Evolutionary conservation across 1,140 invertebrate genomes (phyloP), one percentile per base, ranked within the genome.

Genomic region (Calephelis nemesis): DNA sequence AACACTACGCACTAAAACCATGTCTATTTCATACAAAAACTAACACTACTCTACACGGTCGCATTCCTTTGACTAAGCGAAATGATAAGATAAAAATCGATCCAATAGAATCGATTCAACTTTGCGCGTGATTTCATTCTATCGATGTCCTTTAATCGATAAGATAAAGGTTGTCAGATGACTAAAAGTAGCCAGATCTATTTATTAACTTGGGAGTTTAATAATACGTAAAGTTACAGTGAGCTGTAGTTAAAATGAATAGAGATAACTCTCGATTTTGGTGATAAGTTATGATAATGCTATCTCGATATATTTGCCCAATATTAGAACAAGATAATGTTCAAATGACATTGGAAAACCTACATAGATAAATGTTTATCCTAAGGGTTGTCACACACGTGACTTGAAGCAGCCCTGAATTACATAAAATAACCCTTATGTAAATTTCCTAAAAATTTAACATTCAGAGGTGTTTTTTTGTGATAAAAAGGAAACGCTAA

Each of bases 41-140:
- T 13, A 52, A 65, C 66, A 63, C 49, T 49, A 63, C 63, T 70
- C 79, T 65, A 71, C 63, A 47, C 75, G 82, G 75, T 78, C 69
- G 72, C 74, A 85, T 76, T 82, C 71, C 74, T 79, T 73, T 69
- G 74, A 87, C 78, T 81, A 74, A 69, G 58, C 47, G 45, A 65
- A 60, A 13, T 79, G 85, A 89, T 89, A 78, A 86, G 84, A 87
- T 88, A 82, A 76, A 65, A 64, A 13, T 66, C 62, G 67, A 69
- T 66, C 84, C 81, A 85, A 86, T 83, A 67, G 74, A 80, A 78
- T 78, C 82, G 83, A 85, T 76, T 74, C 71, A 74, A 68, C 77
- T 73, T 69, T 78, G 80, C 83, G 84, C 85, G 84, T 87, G 84
- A 88, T 88, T 90, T 84, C 68, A 77, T 73, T 64, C 62, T 78